Evolutionary conservation across 2,888 invertebrate genomes (phyloP), one percentile per base, ranked within the genome.

Genomic region (Andrena camellia): DNA sequence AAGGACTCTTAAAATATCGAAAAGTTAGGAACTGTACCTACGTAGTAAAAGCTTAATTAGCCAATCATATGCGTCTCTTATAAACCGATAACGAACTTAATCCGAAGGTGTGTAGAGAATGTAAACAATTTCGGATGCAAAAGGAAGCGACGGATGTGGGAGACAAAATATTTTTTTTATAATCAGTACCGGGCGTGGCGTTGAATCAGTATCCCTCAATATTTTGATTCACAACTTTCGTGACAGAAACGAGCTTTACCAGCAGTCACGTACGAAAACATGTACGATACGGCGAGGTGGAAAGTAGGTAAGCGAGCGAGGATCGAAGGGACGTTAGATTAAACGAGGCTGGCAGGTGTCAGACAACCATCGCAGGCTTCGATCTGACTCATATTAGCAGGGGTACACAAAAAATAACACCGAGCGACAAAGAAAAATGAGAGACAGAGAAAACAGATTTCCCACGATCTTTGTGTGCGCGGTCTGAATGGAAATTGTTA

Each of bases 161-260:
- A 75, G 62, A 70, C 75, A 78, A 87, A 89, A 90, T 89, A 91
- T 90, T 90, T 88, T 74, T 79, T 83, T 84, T 78, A 83, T 71
- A 74, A 63, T 17, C 69, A 60, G 60, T 57, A 78, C 64, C 67
- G 31, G 60, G 78, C 60, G 73, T 84, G 59, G 72, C 60, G 70
- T 80, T 73, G 86, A 83, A 87, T 88, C 84, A 75, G 54, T 82
- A 75, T 85, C 76, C 74, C 83, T 68, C 85, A 89, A 92, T 92
- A 91, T 92, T 92, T 91, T 90, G 86, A 91, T 90, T 92, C 90
- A 90, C 85, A 91, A 91, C 90, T 84, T 84, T 81, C 83, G 73
- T 79, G 77, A 80, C 84, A 74, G 82, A 78, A 86, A 84, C 80
- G 71, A 78, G 83, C 84, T 86, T 86, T 83, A 72, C 72, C 75